Conservation (phyloP, 2,888 invertebrate species). For the Nymphalis c-album region DNA sequence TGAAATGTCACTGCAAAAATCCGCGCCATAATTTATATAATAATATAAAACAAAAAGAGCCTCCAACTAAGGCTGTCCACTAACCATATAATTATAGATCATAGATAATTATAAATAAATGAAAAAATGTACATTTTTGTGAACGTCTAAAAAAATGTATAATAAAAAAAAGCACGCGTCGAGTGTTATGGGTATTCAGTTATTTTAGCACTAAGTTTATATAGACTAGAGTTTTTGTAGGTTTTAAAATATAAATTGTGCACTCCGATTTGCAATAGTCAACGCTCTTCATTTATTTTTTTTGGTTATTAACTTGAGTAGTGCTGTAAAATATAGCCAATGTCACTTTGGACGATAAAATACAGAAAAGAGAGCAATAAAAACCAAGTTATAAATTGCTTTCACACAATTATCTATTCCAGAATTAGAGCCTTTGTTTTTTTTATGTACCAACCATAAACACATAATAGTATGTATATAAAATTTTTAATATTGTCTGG, state of each 20-base stretch:
- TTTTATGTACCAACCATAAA: too few relatives aligned
- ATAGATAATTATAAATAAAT: conserved; percentile 19
- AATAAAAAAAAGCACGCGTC: conserved; percentile 32
- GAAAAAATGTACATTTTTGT: conserved; percentile 37
- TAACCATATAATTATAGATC: conserved; percentile 18
- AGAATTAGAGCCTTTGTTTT: too few relatives aligned
- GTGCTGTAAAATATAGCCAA: too few relatives aligned
- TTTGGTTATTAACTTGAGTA: too few relatives aligned
- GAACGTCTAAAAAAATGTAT: conserved; percentile 25
- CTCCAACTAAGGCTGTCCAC: conserved; percentile 26
- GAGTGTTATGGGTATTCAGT: conserved; percentile 29
- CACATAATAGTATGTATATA: too few relatives aligned
- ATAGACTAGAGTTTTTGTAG: conserved; percentile 18
- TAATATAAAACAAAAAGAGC: conserved; percentile 15
- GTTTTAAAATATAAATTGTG: conserved; percentile 10
- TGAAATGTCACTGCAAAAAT: neutral
- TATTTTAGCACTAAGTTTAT: conserved; percentile 32
- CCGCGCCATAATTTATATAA: neutral
- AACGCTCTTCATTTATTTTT: too few relatives aligned
- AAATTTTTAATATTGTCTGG: too few relatives aligned
- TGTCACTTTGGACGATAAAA: too few relatives aligned
- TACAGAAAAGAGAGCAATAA: too few relatives aligned
- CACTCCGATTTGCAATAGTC: neutral
- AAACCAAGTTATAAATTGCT: too few relatives aligned
- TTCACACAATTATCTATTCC: too few relatives aligned